phyloP scores from a whole-genome alignment of 1,140 invertebrate species.

The Megalonaias nervosa region DNA sequence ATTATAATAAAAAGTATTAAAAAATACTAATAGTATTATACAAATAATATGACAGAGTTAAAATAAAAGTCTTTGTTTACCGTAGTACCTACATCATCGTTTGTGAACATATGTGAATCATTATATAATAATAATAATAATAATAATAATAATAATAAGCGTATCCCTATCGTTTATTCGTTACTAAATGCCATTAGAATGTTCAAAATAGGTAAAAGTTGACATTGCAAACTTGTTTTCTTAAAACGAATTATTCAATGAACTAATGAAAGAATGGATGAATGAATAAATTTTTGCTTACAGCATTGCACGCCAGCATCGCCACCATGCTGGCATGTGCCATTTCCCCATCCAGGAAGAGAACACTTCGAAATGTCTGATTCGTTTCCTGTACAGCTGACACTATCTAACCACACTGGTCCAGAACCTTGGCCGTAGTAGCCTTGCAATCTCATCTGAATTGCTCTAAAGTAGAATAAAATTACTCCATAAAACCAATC shows the following conservation, averaged over 20 bases:
- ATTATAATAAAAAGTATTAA: no score
- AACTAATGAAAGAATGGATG: neutral
- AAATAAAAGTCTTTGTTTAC: no score
- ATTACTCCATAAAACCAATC: no score
- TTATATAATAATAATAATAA: no score
- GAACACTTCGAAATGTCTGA: constrained; percentile 17
- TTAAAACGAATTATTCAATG: neutral
- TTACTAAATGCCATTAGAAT: neutral
- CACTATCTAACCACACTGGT: constrained; percentile 24
- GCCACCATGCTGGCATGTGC: constrained; percentile 5
- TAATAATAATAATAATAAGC: neutral
- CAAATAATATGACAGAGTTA: no score
- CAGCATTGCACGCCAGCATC: constrained; percentile 22
- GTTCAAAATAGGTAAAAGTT: neutral
- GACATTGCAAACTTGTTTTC: neutral
- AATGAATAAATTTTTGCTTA: neutral
- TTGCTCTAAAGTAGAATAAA: no score
- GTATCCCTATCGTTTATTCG: no score
- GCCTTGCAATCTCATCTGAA: no score
- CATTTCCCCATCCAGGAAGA: constrained; percentile 19
- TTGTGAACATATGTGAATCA: no score
- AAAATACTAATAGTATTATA: no score
- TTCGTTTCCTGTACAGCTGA: constrained; percentile 29
- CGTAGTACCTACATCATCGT: no score
- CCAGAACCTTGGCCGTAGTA: constrained; percentile 17